A percentile compares a stretch with the other conserved stretches of the same genome.
Conservation (phyloP, 2,888 invertebrate species). For the Lathronympha strigana region DNA sequence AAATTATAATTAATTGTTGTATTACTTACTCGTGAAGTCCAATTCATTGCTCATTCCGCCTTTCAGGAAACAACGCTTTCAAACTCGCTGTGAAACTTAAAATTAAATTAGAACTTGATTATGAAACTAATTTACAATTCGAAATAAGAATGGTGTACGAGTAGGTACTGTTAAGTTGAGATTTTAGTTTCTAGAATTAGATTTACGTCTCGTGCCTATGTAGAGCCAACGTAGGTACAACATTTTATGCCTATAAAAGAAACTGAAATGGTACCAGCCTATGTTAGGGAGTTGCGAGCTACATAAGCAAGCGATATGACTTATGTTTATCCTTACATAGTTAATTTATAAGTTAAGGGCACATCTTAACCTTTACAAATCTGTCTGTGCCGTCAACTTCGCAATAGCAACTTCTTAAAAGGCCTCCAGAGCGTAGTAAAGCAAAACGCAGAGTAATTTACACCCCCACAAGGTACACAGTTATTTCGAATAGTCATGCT, state of each 20-base stretch:
- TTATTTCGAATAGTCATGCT: conserved; percentile 40
- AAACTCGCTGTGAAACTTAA: conserved; percentile 14
- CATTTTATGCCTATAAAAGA: no score
- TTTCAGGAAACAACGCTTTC: conserved; percentile 20
- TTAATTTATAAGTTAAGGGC: background rate
- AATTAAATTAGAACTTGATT: conserved; percentile 28
- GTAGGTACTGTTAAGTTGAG: no score
- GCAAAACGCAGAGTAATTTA: conserved; percentile 41
- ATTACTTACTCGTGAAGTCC: conserved; percentile 14
- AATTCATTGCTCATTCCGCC: conserved; percentile 25
- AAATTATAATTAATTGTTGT: conserved; percentile 23
- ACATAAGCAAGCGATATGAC: no score
- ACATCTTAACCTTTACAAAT: background rate
- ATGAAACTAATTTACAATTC: background rate
- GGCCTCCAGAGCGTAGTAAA: conserved; percentile 34
- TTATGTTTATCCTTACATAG: no score
- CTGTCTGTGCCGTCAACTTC: conserved; percentile 5
- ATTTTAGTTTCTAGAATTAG: no score
- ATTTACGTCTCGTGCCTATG: no score
- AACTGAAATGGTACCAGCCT: no score
- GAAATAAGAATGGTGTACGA: conserved; percentile 18
- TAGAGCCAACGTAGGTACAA: no score
- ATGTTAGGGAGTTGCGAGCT: no score
- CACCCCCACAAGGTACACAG: conserved; percentile 44
- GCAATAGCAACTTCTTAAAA: conserved; percentile 37